Evolutionary conservation across 2,113 vertebrate species (phyloP).

Genomic region (Chamaea fasciata): DNA sequence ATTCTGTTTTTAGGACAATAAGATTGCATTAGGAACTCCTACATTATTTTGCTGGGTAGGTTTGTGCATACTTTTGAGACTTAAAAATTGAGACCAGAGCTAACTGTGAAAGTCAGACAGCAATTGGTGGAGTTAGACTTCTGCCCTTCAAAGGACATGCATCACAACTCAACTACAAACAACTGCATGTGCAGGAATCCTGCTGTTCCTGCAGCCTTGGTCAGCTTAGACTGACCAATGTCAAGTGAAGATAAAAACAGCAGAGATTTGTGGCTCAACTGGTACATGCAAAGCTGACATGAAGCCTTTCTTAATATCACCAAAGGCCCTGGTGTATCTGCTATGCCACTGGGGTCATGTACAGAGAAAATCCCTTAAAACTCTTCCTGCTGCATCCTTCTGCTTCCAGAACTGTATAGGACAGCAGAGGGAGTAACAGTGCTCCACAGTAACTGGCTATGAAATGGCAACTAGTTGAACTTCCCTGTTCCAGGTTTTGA

Average conservation of each 20-base stretch:
- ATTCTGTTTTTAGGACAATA: background rate
- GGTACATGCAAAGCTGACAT: rapidly evolving
- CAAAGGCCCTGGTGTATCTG: background rate
- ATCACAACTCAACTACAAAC: background rate
- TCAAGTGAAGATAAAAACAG: background rate
- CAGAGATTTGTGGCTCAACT: background rate
- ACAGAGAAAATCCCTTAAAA: background rate
- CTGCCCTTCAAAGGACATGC: background rate
- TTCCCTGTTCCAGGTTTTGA: background rate
- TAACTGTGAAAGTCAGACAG: background rate
- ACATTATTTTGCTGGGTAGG: background rate
- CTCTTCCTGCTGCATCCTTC: background rate
- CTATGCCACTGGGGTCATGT: background rate
- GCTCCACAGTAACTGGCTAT: background rate
- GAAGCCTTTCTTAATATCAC: background rate
- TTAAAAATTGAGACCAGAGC: background rate
- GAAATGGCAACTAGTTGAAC: background rate
- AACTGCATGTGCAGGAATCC: rapidly evolving
- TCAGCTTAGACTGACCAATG: background rate
- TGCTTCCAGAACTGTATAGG: background rate
- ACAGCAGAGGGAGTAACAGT: background rate
- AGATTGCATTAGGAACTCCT: background rate
- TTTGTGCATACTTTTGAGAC: background rate
- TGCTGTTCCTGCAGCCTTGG: rapidly evolving
- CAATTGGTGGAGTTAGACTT: background rate